Percentiles rank a stretch among this genome's conserved stretches.
These are phyloP conservation scores for Tenthredo amoena DNA, from an alignment of 2,888 invertebrate species.

Conservation along the genomic window DNA sequence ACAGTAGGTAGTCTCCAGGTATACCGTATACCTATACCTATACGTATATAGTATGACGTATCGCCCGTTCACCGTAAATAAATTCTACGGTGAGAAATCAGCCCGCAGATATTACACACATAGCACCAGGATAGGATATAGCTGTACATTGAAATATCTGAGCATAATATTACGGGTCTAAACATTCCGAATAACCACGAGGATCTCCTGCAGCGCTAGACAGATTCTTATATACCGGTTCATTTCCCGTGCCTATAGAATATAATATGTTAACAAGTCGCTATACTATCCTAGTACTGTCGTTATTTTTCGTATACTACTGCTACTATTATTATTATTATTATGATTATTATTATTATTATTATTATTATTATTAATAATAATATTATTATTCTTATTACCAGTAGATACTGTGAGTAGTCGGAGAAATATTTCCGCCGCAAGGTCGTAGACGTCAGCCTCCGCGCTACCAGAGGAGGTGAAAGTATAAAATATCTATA, in stretches of 20 bases:
- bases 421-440: slow-evolving; percentile 33
- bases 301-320: background rate
- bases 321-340: background rate
- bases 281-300: background rate
- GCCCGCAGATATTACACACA: slow-evolving; percentile 1
- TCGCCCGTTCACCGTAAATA: background rate
- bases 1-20: background rate
- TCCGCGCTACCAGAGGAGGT: slow-evolving; percentile 4
- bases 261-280: background rate
- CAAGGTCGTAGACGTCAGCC: slow-evolving; percentile 47
- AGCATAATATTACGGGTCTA: background rate
- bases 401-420: slow-evolving; percentile 8
- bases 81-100: slow-evolving; percentile 12
- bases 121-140: background rate
- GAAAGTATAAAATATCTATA: slow-evolving; percentile 30
- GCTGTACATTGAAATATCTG: slow-evolving; percentile 20
- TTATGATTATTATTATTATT: background rate
- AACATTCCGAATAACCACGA: background rate
- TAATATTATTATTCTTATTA: background rate
- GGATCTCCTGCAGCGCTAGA: background rate
- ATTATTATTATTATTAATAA: background rate
- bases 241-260: background rate
- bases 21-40: background rate
- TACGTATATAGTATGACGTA: background rate
- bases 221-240: background rate